Base-by-base conservation (phyloP, 2,888 invertebrate species). In the Agrotis segetum region DNA sequence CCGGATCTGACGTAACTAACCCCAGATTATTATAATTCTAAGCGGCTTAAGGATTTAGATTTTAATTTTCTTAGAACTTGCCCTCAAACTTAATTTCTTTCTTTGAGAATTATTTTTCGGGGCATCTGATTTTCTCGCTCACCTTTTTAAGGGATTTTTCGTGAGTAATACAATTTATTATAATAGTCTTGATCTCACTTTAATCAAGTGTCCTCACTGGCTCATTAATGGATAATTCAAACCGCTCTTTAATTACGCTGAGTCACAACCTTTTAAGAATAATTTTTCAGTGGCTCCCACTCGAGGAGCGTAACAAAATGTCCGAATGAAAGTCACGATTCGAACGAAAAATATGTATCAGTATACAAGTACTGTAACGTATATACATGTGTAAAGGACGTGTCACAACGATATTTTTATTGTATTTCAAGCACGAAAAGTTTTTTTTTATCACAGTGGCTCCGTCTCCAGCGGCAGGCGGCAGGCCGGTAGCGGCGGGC, bases 361-460 rank as follows among this genome's bases (percentile, higher is more conserved):
- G 64, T 68, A 77, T 74, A 70, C 67, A 71, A 46, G 29, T 61
- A 55, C 62, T 47, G 63, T 64, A 68, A 64, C 60, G 40, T 58
- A 60, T 58, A 60, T 68, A 72, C 58, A 66, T 59, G 67, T 65
- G 71, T 81, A 74, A 71, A 81, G 67, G 68, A 81, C 69, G 79
- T 79, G 79, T 79, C 71, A 84, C 84, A 84, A 85, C 73, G 75
- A 76, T 84, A 87, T 88, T 85, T 88, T 86, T 85, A 82, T 88
- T 85, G 79, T 84, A 87, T 85, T 85, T 85, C 82, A 72, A 86
- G 85, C 81, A 88, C 86, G 89, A 89, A 91, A 90, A 90, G 86
- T 88, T 92, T 92, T 92, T 92, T 92, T 90, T 87, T 86, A 83
- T 85, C 85, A 78, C 85, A 72, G 81, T 71, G 77, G 81, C 83